Evolutionary conservation across 2,888 invertebrate genomes (phyloP), one percentile per base, ranked within the genome.

Genomic region (Athetis lepigone): DNA sequence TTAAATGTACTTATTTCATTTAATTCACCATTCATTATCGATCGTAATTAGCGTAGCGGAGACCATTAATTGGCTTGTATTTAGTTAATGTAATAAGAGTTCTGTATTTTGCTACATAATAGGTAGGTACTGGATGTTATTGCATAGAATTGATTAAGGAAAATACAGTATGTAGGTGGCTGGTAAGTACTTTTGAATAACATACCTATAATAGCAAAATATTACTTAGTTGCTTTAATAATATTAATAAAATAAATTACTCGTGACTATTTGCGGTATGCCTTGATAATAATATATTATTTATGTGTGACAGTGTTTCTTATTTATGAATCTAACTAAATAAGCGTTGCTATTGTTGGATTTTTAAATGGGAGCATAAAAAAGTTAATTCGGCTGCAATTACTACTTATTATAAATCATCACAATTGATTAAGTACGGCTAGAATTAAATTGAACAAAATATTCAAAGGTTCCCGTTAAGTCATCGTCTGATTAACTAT

Each of bases 401-500:
- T 29, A 65, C 21, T 29, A 13, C 11, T 13, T 33, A 33, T 33
- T 13, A 33, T 13, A 45, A 7, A 23, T 13, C 13, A 37, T 29
- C 4, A 8, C 16, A 37, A 16, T n/a, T 9, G 46, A 61, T 50
- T 46, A 40, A 61, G 50, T 42, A 39, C 7, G 16, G 16, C 37
- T 50, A 72, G 46, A 61, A 50, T 60, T 66, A 56, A 33, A 39
- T 49, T 39, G 2, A 42, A 54, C 40, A 46, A 61, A 57, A 58
- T 54, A 27, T 57, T 50, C 13, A 45, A 42, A 36, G 19, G 7
- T 56, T 45, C 16, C 13, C 40, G 55, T n/a, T 49, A 45, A 57
- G 51, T 66, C 54, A 52, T 59, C 33, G 52, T 37, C 57, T 60
- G 61, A 59, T 59, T 61, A 52, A 64, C 23, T 37, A 56, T 64